Evolutionary conservation across 2,113 vertebrate genomes (phyloP), one percentile per base, ranked within the genome.

Genomic region (Sarotherodon lohbergeri): DNA sequence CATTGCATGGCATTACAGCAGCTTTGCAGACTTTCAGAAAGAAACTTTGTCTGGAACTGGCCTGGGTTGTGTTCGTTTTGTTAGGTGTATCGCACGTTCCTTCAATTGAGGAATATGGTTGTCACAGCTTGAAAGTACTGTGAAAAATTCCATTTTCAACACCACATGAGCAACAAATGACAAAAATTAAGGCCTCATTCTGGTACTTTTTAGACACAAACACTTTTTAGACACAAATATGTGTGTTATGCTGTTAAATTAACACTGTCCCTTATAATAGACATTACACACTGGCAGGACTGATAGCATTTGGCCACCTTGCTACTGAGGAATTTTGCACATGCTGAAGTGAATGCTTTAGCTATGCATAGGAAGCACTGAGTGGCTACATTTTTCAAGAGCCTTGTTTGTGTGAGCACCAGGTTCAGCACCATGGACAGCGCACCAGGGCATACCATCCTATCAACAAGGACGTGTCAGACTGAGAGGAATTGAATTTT

Each of bases 391-490:
- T 73, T 73, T 27, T 73, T 73, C 13, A 76, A 29, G 14, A 17
- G 43, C 24, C 16, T 50, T 50, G 43, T 46, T n/a, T 32, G 5
- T 32, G 22, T 39, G 11, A 7, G 57, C 52, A 56, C 5, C 61
- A 71, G 11, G 7, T 91, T 91, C 89, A 88, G 91, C 63, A 91
- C 87, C 91, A 91, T 29, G 91, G 90, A 90, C 90, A 90, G 88
- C 24, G 4, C 83, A 13, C 13, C 5, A 9, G 39, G 2, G 3
- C 14, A 16, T 10, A 22, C 1, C 1, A 57, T 7, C 13, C 41
- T 46, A 10, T 3, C 68, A 50, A 29, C 27, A 48, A 48, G 43
- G 43, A 48, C 2, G 0, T 29, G 71, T 48, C 3, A 1, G 54
- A 81, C 36, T 59, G 54, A 59, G 36, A 43, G 22, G 54, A 78